Percentiles rank a stretch among this genome's conserved stretches.
phyloP scores from a whole-genome alignment of 2,113 vertebrate genomes.

The Poeciliopsis prolifica region DNA sequence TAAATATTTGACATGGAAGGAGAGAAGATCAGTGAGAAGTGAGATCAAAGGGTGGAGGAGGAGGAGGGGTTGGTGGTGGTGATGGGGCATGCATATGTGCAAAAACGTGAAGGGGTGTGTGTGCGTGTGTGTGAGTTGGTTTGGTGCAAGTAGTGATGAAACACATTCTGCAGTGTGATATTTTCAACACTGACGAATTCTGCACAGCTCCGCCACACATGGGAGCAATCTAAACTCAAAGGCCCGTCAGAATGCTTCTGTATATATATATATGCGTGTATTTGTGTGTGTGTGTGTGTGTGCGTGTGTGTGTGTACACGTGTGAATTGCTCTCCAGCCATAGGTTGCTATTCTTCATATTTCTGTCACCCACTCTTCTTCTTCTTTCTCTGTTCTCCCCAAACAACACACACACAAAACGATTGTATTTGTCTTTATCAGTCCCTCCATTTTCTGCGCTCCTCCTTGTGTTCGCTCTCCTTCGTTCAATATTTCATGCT shows the following conservation, averaged over 20 bases:
- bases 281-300: conserved; percentile 5
- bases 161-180: conserved; percentile 66
- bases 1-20: conserved; percentile 81
- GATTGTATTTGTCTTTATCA: conserved; percentile 85
- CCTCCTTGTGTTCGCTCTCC: conserved; percentile 77
- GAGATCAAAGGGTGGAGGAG: conserved; percentile 71
- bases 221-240: conserved; percentile 68
- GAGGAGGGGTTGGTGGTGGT: conserved; percentile 2
- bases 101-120: conserved; percentile 36
- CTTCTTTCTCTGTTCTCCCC: conserved; percentile 56
- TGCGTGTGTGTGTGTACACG: conserved; percentile 4
- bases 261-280: conserved; percentile 5
- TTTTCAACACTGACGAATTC: conserved; percentile 69
- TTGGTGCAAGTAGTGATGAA: conserved; percentile 69
- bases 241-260: conserved; percentile 4
- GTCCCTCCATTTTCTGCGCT: conserved; percentile 78
- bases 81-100: neutral
- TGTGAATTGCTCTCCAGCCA: conserved; percentile 47
- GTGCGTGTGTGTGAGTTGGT: conserved; percentile 35
- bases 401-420: conserved; percentile 60
- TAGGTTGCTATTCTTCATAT: conserved; percentile 66
- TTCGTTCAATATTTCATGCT: conserved; percentile 84
- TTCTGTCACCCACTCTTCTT: conserved; percentile 62
- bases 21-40: conserved; percentile 75
- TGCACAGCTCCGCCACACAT: conserved; percentile 61